These are phyloP conservation scores for Seriola dumerili DNA, from an alignment of 2,113 vertebrate genomes.

Conservation along the genomic window DNA sequence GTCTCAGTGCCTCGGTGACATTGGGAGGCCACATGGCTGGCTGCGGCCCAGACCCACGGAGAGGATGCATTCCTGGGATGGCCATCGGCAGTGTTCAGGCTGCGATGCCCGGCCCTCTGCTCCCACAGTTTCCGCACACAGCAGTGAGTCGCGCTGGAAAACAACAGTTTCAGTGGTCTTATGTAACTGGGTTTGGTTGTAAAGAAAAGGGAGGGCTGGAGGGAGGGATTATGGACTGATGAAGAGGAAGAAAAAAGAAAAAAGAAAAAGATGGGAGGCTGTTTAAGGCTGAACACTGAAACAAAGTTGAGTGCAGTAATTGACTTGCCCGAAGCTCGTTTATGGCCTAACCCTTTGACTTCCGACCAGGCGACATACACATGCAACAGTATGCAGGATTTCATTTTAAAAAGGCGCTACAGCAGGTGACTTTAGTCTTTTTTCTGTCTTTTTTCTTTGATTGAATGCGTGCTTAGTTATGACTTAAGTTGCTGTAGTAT, in stretches of 20 bases:
- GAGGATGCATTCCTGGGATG: constrained; percentile 79
- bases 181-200: constrained; percentile 67
- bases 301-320: constrained; percentile 51
- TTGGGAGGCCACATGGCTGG: constrained; percentile 81
- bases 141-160: constrained; percentile 63
- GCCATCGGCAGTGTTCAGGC: constrained; percentile 64
- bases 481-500: not conserved
- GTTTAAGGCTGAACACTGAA: constrained; percentile 51
- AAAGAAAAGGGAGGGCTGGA: constrained; percentile 45
- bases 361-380: not conserved
- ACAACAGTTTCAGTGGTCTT: constrained; percentile 69
- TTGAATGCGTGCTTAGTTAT: constrained; percentile 7
- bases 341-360: not conserved
- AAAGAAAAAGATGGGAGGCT: constrained; percentile 36
- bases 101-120: constrained; percentile 62
- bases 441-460: not conserved
- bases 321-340: constrained; percentile 25
- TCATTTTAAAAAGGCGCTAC: not conserved
- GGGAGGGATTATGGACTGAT: constrained; percentile 54
- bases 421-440: not conserved
- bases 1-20: constrained; percentile 69
- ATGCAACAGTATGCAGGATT: not conserved
- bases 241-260: constrained; percentile 4
- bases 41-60: constrained; percentile 73
- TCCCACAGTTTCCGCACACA: constrained; percentile 71